Evolutionary conservation across 2,113 vertebrate genomes (phyloP).

Genomic region (Smithornis capensis): DNA sequence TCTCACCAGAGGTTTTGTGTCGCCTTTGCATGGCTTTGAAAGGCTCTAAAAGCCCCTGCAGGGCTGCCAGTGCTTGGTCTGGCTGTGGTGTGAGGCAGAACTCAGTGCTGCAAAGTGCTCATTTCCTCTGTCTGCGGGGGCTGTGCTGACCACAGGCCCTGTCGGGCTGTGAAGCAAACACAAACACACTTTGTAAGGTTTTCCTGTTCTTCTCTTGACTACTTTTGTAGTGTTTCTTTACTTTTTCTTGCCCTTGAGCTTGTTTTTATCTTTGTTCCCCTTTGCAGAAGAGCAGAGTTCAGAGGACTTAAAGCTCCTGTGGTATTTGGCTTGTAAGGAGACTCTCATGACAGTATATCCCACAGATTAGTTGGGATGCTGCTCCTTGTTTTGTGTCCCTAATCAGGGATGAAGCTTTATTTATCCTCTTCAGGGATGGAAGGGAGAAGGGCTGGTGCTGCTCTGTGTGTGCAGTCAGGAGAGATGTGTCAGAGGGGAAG

Average conservation of each 20-base stretch:
- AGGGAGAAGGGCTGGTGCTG: not conserved
- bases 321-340: not conserved
- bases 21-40: not conserved
- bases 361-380: constrained; percentile 19
- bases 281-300: not conserved
- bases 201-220: not conserved
- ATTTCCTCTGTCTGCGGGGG: constrained; percentile 3
- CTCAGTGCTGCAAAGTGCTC: not conserved
- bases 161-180: not conserved
- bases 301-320: not conserved
- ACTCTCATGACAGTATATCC: not conserved
- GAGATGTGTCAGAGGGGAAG: constrained; percentile 3
- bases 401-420: constrained; percentile 41
- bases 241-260: not conserved
- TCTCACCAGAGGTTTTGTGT: not conserved
- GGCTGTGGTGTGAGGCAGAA: not conserved
- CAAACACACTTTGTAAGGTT: not conserved
- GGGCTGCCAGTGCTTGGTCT: not conserved
- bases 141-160: not conserved
- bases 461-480: not conserved
- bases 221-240: not conserved
- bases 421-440: not conserved
- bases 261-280: not conserved
- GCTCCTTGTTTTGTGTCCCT: not conserved
- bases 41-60: not conserved